Evolutionary conservation across 2,888 invertebrate species (phyloP).

Genomic region (Archaeoteleia sp.): DNA sequence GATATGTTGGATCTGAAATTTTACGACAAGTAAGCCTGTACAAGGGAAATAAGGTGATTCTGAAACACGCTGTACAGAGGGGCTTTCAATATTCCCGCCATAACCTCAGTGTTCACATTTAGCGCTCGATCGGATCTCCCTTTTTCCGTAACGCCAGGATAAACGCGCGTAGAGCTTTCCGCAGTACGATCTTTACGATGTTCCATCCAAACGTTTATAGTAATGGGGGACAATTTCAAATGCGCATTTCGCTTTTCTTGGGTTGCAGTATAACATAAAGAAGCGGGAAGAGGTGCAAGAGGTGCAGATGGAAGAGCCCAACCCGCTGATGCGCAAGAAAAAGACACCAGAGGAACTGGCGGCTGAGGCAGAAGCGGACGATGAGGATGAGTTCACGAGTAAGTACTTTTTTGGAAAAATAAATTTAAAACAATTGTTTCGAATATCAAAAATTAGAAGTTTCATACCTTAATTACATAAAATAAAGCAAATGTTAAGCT

Average conservation of each 20-base stretch:
- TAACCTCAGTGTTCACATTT: background rate
- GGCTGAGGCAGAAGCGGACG: conserved; percentile 95
- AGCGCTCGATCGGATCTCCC: conserved; percentile 3
- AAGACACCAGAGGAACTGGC: conserved; percentile 99
- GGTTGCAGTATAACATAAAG: conserved; percentile 96
- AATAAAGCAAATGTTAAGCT: too few species aligned
- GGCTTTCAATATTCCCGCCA: conserved; percentile 9
- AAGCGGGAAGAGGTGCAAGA: conserved; percentile 96
- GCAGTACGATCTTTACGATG: conserved; percentile 7
- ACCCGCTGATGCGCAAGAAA: conserved; percentile 98
- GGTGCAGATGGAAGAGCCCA: conserved; percentile 89
- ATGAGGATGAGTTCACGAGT: conserved; percentile 98
- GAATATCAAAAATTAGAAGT: too few species aligned
- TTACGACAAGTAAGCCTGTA: background rate
- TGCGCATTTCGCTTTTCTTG: conserved; percentile 20
- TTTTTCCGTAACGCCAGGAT: conserved; percentile 1
- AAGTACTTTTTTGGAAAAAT: conserved; percentile 75
- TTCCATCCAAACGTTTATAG: conserved; percentile 20
- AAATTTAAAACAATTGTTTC: too few species aligned
- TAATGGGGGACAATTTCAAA: conserved; percentile 17
- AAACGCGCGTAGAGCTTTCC: conserved; percentile 4
- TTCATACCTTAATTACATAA: too few species aligned
- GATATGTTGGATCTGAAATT: too few species aligned
- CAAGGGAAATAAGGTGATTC: background rate
- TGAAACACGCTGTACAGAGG: too few species aligned